Conservation (phyloP, 2,113 vertebrate species). For the Jacana jacana region DNA sequence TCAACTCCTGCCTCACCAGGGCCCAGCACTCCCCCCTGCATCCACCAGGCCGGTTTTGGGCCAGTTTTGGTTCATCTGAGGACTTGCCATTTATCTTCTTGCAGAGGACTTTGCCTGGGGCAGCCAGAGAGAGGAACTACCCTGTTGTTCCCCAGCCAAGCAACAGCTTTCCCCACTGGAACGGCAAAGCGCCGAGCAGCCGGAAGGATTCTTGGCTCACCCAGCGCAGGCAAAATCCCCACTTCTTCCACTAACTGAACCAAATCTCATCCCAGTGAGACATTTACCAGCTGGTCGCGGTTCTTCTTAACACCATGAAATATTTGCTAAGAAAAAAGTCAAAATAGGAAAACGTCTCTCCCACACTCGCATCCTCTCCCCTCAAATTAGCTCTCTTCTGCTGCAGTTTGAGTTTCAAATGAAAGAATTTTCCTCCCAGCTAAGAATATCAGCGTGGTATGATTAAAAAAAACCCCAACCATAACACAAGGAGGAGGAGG, state of each 20-base stretch:
- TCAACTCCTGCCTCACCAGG: not conserved
- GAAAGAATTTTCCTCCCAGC: not conserved
- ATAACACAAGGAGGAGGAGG: not conserved
- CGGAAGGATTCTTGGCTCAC: not conserved
- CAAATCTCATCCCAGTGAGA: not conserved
- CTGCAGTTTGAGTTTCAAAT: not conserved
- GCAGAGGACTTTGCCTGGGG: not conserved
- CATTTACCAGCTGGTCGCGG: not conserved
- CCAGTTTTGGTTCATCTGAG: not conserved
- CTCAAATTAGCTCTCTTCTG: not conserved
- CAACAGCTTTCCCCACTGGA: not conserved
- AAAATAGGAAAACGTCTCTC: not conserved
- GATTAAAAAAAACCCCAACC: not conserved
- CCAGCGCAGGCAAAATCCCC: not conserved
- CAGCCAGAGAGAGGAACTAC: not conserved
- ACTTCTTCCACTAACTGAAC: not conserved
- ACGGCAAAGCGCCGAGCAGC: not conserved
- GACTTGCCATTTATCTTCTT: not conserved
- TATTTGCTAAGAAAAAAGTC: not conserved
- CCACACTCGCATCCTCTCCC: not conserved
- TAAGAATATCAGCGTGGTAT: not conserved
- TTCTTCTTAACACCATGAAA: not conserved
- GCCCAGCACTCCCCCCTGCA: not conserved
- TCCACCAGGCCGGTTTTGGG: fast-evolving
- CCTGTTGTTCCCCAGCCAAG: not conserved